Conservation (phyloP, 2,797 vertebrate genomes). For the Platalea minor region DNA sequence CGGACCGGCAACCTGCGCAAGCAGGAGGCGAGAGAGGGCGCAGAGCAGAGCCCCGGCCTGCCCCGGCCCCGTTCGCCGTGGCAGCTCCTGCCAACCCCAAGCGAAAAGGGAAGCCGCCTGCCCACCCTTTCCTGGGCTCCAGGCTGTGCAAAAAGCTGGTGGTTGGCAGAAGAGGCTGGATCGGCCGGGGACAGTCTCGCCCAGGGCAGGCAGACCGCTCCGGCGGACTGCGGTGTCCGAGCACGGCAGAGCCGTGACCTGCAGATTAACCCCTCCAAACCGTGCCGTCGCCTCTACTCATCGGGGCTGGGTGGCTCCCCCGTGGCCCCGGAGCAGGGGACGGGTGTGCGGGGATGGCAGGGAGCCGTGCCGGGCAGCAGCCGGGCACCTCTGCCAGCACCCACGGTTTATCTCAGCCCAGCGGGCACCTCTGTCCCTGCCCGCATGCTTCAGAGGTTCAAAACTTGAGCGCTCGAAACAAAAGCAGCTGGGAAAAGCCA, state of each 20-base stretch:
- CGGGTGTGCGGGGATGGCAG: not conserved
- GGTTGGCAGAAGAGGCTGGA: not conserved
- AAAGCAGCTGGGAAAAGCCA: not conserved
- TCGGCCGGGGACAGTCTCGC: fast-evolving
- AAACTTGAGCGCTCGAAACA: not conserved
- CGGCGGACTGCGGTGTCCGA: fast-evolving
- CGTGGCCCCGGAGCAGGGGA: not conserved
- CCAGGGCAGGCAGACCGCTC: not conserved
- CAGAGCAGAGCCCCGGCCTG: not conserved
- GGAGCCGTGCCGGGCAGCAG: not conserved
- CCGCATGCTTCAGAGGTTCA: not conserved
- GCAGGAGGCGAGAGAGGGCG: not conserved
- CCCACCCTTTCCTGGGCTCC: not conserved
- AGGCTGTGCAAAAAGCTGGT: not conserved
- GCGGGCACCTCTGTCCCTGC: not conserved
- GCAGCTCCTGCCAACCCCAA: not conserved
- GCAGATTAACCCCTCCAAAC: not conserved
- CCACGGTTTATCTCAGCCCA: not conserved
- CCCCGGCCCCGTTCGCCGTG: not conserved
- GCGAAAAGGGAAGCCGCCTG: not conserved
- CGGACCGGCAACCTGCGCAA: not conserved
- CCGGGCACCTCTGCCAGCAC: not conserved
- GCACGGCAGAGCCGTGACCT: fast-evolving
- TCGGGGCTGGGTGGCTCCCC: fast-evolving
- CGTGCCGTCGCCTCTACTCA: fast-evolving